Percentiles rank a stretch among this genome's conserved stretches.
Conservation (phyloP, 1,140 invertebrate species). For the Lysiphlebus fabarum region DNA sequence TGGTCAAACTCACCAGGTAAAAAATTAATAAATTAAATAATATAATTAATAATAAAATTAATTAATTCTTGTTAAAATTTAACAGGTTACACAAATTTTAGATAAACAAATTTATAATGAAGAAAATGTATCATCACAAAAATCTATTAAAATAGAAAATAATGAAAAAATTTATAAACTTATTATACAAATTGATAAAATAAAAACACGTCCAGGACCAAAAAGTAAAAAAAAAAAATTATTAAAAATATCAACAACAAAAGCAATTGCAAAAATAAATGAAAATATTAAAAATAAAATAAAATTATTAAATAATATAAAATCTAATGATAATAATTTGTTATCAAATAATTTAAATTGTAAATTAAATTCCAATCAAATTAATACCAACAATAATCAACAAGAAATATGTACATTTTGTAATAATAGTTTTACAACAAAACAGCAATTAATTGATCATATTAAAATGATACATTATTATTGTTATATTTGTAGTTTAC, state of each 20-base stretch:
- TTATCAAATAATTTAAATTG: too few species aligned
- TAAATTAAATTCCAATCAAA: conserved; percentile 16
- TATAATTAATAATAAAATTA: too few species aligned
- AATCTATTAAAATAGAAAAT: neutral
- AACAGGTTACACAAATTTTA: too few species aligned
- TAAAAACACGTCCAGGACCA: conserved; percentile 35
- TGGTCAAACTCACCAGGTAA: too few species aligned
- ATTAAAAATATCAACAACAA: conserved; percentile 7
- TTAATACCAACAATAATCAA: conserved; percentile 26
- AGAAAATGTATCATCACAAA: too few species aligned
- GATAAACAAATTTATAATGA: too few species aligned
- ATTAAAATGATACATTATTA: conserved; percentile 35
- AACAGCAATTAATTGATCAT: conserved; percentile 32
- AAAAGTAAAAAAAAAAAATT: conserved; percentile 28
- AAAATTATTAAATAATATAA: neutral
- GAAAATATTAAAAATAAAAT: conserved; percentile 1
- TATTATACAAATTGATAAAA: conserved; percentile 47
- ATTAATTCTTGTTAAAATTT: too few species aligned
- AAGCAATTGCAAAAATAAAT: neutral
- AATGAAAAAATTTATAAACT: conserved; percentile 36
- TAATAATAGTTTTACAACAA: conserved; percentile 25
- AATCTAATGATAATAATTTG: neutral
- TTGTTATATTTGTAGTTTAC: conserved; percentile 40
- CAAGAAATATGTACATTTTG: conserved; percentile 31
- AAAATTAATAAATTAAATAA: too few species aligned